phyloP scores from a whole-genome alignment of 2,113 vertebrate genomes.

The Tyrannus savana region DNA sequence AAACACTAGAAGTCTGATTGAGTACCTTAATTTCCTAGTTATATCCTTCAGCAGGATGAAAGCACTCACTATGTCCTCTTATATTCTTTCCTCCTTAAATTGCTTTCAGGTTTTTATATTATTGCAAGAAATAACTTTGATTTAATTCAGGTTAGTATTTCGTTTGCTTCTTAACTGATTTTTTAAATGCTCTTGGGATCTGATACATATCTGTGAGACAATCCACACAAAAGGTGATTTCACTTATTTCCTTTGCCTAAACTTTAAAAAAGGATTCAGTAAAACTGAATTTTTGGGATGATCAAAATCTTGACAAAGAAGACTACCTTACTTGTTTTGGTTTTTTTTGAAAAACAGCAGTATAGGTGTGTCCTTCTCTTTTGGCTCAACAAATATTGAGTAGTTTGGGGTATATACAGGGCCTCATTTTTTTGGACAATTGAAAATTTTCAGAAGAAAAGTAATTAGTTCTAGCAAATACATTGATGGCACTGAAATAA shows the following conservation, averaged over 20 bases:
- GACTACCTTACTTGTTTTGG: background rate
- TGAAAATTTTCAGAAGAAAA: background rate
- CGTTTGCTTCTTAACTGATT: background rate
- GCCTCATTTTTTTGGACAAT: background rate
- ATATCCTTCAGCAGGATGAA: background rate
- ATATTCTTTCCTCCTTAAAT: background rate
- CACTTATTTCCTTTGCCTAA: background rate
- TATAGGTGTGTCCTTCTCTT: background rate
- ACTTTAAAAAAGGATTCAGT: background rate
- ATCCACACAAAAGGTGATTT: background rate
- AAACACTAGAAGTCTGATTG: background rate
- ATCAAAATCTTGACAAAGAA: background rate
- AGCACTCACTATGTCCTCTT: background rate
- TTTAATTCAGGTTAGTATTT: background rate
- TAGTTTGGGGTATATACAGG: background rate
- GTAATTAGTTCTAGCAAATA: background rate
- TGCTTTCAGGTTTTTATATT: background rate
- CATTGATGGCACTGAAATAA: background rate
- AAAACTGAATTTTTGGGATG: background rate
- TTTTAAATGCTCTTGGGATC: background rate
- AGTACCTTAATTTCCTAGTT: background rate
- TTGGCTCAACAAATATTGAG: background rate
- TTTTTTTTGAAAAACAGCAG: background rate
- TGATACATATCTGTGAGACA: background rate
- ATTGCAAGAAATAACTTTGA: background rate